Evolutionary conservation across 1,140 invertebrate species (phyloP), one percentile per base, ranked within the genome.

Genomic region (Fopius arisanus): DNA sequence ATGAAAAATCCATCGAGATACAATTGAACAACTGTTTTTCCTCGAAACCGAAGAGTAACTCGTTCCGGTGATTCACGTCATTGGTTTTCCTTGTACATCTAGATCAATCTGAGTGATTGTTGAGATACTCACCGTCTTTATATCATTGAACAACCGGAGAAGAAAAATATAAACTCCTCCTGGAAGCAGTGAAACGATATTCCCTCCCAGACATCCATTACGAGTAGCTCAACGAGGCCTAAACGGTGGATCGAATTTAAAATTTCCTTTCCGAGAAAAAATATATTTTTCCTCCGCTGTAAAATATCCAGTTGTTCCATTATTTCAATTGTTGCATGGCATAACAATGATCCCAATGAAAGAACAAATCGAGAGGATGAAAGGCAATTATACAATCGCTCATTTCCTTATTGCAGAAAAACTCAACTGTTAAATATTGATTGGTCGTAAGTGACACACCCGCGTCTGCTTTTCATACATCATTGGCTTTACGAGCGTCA

Each of bases 171-270:
- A 19, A 19, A 51, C 43, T 19, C n/a, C 6, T n/a, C n/a, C 6
- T 51, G 43, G 43, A 51, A 51, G 19, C n/a, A 5, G 43, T 14
- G 43, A n/a, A 51, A 51, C 43, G 43, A 51, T 12, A 51, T 51
- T 51, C 43, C 19, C 43, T 51, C 7, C 19, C 3, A 51, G 43
- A 51, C 7, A 14, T 12, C 43, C 14, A 51, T 51, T 51, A 51
- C 14, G 43, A 51, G 43, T 51, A 21, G 14, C 43, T 21, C 43
- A 51, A 51, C 43, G 43, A 51, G 43, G 3, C 43, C 43, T 51
- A 51, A 51, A 51, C 43, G 43, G 43, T 51, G 43, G n/a, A 51
- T 51, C 43, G 43, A 51, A 51, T 51, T 51, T 51, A n/a, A 51
- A 51, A 51, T 51, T 51, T 51, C 5, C 43, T 51, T 51, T 51